Percentiles rank a stretch among this genome's conserved stretches.
phyloP scores from a whole-genome alignment of 2,888 invertebrate genomes.

The Acanthacorydalis orientalis region DNA sequence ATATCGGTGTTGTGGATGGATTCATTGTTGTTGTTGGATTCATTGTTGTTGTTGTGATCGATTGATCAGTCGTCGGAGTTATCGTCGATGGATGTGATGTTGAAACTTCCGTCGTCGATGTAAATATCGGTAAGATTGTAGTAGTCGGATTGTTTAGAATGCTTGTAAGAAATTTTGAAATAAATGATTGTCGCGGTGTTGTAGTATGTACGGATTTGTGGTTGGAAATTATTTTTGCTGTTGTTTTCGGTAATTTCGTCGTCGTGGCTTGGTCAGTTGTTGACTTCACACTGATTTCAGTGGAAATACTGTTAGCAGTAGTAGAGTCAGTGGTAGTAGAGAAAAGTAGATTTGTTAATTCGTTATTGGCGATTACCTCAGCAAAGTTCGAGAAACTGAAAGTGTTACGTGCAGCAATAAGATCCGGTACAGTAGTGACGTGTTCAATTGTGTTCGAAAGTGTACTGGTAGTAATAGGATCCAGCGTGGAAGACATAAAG shows the following conservation, averaged over 20 bases:
- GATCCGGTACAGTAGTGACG: too few relatives aligned
- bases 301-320: too few relatives aligned
- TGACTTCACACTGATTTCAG: conserved; percentile 7
- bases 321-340: too few relatives aligned
- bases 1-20: conserved; percentile 14
- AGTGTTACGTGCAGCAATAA: too few relatives aligned
- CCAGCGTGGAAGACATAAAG: too few relatives aligned
- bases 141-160: background rate
- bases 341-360: too few relatives aligned
- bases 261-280: conserved; percentile 27
- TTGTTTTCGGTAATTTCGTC: conserved; percentile 19
- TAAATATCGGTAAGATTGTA: conserved; percentile 9
- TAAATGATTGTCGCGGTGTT: background rate
- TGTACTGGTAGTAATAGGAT: too few relatives aligned
- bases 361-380: too few relatives aligned
- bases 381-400: too few relatives aligned
- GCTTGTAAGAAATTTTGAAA: background rate
- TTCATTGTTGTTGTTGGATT: conserved; percentile 9
- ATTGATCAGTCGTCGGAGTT: conserved; percentile 5
- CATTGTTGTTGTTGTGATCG: conserved; percentile 18
- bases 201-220: background rate
- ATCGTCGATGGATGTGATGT: conserved; percentile 8
- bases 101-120: conserved; percentile 8
- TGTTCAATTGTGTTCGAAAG: too few relatives aligned
- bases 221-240: background rate